These are phyloP conservation scores for Abrostola triplasia DNA, from an alignment of 2,888 invertebrate species.

Conservation along the genomic window DNA sequence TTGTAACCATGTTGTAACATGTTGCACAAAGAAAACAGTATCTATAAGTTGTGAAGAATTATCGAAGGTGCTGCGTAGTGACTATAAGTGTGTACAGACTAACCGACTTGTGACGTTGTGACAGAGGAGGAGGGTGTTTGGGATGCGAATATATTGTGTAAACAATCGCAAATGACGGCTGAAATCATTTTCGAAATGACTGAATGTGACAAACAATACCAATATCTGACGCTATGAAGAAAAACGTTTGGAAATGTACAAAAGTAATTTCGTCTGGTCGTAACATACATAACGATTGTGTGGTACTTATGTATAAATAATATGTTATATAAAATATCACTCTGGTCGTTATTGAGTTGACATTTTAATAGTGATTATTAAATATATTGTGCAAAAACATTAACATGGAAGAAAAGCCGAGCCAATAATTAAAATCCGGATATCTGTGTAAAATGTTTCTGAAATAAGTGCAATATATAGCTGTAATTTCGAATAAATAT, in stretches of 20 bases:
- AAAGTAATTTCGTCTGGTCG: constrained; percentile 57
- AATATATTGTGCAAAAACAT: constrained; percentile 69
- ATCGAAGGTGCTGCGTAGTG: constrained; percentile 82
- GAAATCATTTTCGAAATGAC: constrained; percentile 51
- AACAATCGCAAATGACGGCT: constrained; percentile 50
- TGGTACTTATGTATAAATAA: constrained; percentile 44
- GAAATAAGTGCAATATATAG: constrained; percentile 84
- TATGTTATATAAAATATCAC: constrained; percentile 57
- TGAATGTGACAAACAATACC: constrained; percentile 58
- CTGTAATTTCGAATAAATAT: constrained; percentile 75
- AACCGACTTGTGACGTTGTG: constrained; percentile 77
- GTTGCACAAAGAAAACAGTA: constrained; percentile 64
- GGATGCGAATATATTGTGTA: constrained; percentile 61
- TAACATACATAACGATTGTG: constrained; percentile 44
- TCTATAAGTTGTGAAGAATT: constrained; percentile 73
- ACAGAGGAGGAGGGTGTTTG: constrained; percentile 69
- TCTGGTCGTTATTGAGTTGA: constrained; percentile 67
- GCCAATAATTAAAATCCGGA: constrained; percentile 87
- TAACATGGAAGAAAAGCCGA: constrained; percentile 82
- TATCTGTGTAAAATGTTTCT: constrained; percentile 81
- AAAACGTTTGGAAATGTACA: constrained; percentile 56
- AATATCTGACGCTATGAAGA: constrained; percentile 53
- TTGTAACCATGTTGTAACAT: constrained; percentile 28
- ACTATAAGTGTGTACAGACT: constrained; percentile 71
- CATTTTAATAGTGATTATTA: constrained; percentile 61